These are phyloP conservation scores for Chelon auratus DNA, from an alignment of 2,797 vertebrate species.

Conservation along the genomic window DNA sequence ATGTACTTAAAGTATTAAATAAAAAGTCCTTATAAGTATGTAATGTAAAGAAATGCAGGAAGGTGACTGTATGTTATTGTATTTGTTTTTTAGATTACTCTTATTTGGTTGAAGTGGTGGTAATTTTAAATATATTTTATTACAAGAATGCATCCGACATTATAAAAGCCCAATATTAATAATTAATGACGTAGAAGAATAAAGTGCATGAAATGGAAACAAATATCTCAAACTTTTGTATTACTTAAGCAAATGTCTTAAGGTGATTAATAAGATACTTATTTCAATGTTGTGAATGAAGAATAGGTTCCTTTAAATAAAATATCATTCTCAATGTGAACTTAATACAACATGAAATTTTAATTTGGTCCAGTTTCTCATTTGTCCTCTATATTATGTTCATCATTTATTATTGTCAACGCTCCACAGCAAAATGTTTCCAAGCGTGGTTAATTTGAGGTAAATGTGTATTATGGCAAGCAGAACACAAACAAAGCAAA, in stretches of 20 bases:
- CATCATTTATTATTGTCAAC: not conserved
- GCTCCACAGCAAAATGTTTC: conserved; percentile 14
- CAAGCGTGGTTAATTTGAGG: conserved; percentile 10
- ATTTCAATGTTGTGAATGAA: conserved; percentile 20
- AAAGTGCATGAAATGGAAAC: not conserved
- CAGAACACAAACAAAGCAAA: conserved; percentile 12
- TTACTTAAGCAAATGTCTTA: conserved; percentile 1
- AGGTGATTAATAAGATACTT: conserved; percentile 25
- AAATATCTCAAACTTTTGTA: not conserved
- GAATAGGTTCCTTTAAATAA: conserved; percentile 17
- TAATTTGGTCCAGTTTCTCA: conserved; percentile 16
- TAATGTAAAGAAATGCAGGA: not conserved
- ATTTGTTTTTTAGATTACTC: not conserved
- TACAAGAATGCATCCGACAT: not conserved
- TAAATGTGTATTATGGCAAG: conserved; percentile 13
- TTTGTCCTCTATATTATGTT: not conserved
- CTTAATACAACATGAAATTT: conserved; percentile 13
- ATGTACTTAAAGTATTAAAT: not conserved
- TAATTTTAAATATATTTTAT: not conserved
- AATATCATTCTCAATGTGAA: conserved; percentile 20
- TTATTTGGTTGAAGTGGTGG: not conserved
- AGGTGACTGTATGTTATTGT: not conserved
- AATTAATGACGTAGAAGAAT: not conserved
- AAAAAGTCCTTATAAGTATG: too few species aligned
- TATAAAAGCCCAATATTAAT: not conserved